Evolutionary conservation across 1,140 invertebrate genomes (phyloP), one percentile per base, ranked within the genome.

Genomic region (Apis laboriosa): DNA sequence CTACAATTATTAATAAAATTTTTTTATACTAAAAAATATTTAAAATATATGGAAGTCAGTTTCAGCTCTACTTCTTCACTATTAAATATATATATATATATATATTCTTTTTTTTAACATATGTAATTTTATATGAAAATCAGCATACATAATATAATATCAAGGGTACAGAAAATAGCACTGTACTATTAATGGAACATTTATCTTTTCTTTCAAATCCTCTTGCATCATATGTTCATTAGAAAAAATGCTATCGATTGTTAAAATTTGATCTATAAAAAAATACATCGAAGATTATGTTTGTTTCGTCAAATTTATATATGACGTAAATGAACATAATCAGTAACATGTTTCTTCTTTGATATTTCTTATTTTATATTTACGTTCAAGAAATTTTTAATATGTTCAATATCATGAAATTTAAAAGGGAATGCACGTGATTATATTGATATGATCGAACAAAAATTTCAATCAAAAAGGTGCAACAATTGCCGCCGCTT

Each of bases 401-500:
- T 56, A 68, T 49, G 43, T 15, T 73, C 56, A 58, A 68, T 84
- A 67, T 80, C 9, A 53, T 81, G 73, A 63, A 83, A 49, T 77
- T 72, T 53, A 77, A 77, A 83, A 53, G 34, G 60, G 60, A 85
- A 84, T 34, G 49, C 53, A 55, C 34, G 58, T 43, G 75, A 51
- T 74, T 56, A 78, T 21, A 73, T 11, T 58, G 60, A 73, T 73
- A 75, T 73, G 73, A 60, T 49, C 13, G 24, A 58, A 80, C 76
- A 66, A 17, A 87, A 88, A 89, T 85, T 76, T 83, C 77, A 89
- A 94, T 94, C 92, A 94, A 77, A 94, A 94, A 11, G 92, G 94
- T 84, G 92, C 93, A 63, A 97, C 96, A 49, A 96, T 95, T 24
- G 97, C 97, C n/a, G 97, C 97, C 43, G 97, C 97, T 93, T 98